Evolutionary conservation across 2,113 vertebrate genomes (phyloP).

Genomic region (Orycteropus afer): DNA sequence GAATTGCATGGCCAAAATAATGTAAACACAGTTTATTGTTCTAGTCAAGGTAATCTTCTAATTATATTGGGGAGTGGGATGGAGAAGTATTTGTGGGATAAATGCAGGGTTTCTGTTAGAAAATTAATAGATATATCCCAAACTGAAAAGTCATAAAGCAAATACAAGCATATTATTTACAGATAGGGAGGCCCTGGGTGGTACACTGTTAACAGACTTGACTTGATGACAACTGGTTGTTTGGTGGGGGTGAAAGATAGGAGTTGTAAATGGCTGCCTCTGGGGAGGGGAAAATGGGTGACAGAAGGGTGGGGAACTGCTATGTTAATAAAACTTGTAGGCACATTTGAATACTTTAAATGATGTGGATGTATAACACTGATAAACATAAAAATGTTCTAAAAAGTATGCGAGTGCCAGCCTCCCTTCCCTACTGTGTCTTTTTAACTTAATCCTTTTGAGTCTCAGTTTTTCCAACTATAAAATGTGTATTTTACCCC

Average conservation of each 20-base stretch:
- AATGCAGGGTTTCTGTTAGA: neutral
- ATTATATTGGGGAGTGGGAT: neutral
- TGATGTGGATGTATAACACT: neutral
- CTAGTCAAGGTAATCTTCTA: neutral
- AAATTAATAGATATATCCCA: neutral
- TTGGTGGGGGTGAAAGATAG: neutral
- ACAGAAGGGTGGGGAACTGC: neutral
- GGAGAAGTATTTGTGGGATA: neutral
- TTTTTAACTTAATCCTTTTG: neutral
- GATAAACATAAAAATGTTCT: neutral
- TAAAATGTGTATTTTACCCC: neutral
- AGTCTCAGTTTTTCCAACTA: neutral
- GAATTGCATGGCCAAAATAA: neutral
- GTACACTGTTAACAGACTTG: neutral
- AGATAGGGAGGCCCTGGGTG: neutral
- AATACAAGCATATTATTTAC: neutral
- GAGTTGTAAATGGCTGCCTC: neutral
- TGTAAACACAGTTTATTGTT: neutral
- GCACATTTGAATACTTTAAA: neutral
- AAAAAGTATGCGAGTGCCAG: neutral
- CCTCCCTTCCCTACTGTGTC: neutral
- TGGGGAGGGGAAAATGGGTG: neutral
- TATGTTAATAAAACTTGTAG: neutral
- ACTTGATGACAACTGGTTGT: neutral
- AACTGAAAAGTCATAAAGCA: conserved; percentile 6